phyloP scores from a whole-genome alignment of 2,113 vertebrate species.

The Pardalotus punctatus region DNA sequence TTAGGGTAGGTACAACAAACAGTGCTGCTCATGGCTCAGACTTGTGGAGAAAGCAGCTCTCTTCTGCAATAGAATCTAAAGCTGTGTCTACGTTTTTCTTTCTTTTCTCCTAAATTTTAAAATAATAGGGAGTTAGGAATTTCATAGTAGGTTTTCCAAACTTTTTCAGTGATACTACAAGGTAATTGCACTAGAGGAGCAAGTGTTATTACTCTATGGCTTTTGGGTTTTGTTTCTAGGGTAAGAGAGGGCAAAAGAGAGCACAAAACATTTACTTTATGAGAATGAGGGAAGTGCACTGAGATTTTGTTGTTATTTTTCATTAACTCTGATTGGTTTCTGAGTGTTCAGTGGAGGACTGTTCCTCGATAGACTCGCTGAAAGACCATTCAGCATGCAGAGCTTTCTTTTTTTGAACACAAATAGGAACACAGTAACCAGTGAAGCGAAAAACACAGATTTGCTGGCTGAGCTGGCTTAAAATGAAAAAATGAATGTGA shows the following conservation, averaged over 20 bases:
- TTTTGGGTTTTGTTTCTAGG: neutral
- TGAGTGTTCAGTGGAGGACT: neutral
- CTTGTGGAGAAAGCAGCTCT: neutral
- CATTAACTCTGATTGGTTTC: neutral
- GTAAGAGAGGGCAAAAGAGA: neutral
- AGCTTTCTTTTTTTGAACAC: neutral
- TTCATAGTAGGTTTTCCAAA: neutral
- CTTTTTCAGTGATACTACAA: neutral
- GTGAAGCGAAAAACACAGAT: slow-evolving; percentile 8
- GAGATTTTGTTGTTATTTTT: neutral
- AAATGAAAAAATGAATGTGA: neutral
- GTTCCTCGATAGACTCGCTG: neutral
- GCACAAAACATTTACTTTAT: neutral
- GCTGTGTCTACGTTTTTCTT: neutral
- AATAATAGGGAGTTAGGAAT: neutral
- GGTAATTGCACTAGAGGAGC: neutral
- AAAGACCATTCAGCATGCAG: neutral
- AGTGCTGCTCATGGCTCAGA: neutral
- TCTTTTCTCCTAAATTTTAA: neutral
- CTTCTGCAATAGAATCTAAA: neutral
- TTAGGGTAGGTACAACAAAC: neutral
- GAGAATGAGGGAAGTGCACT: neutral
- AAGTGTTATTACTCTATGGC: neutral
- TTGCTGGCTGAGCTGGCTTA: slow-evolving; percentile 3
- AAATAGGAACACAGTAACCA: neutral